phyloP scores from a whole-genome alignment of 1,140 invertebrate species.

The Brachionus plicatilis region DNA sequence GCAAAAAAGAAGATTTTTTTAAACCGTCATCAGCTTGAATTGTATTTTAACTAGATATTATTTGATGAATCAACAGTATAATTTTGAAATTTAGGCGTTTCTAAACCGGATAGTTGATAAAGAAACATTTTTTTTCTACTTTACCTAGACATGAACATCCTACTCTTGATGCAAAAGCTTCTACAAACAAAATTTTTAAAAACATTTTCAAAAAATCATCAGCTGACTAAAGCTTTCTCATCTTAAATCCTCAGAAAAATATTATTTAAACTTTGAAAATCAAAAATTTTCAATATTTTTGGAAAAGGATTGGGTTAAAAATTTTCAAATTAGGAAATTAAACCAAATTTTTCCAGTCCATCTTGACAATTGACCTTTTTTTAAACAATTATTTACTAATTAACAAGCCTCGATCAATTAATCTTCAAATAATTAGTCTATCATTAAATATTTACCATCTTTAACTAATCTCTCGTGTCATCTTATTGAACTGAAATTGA shows the following conservation, averaged over 20 bases:
- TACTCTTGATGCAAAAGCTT: neutral
- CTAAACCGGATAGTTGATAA: neutral
- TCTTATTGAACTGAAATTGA: neutral
- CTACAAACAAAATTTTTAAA: neutral
- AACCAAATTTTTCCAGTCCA: neutral
- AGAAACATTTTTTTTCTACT: neutral
- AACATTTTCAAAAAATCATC: neutral
- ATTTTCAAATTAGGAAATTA: neutral
- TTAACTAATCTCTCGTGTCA: conserved; percentile 5
- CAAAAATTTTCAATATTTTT: neutral
- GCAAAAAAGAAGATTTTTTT: no score
- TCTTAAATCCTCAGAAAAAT: neutral
- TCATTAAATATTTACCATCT: conserved; percentile 1
- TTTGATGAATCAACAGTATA: no score
- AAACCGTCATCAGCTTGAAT: no score
- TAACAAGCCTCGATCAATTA: neutral
- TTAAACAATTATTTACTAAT: neutral
- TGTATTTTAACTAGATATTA: no score
- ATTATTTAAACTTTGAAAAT: neutral
- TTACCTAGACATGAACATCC: neutral
- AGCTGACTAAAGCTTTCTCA: neutral
- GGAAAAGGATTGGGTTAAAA: neutral
- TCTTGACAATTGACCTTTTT: neutral
- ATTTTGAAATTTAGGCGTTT: neutral
- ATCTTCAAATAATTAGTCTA: conserved; percentile 9